Percentiles rank a stretch among this genome's conserved stretches.
These are phyloP conservation scores for Cassiopea andromeda DNA, from an alignment of 30 jellyfish, hydroid and myxozoan genomes.

Conservation along the genomic window DNA sequence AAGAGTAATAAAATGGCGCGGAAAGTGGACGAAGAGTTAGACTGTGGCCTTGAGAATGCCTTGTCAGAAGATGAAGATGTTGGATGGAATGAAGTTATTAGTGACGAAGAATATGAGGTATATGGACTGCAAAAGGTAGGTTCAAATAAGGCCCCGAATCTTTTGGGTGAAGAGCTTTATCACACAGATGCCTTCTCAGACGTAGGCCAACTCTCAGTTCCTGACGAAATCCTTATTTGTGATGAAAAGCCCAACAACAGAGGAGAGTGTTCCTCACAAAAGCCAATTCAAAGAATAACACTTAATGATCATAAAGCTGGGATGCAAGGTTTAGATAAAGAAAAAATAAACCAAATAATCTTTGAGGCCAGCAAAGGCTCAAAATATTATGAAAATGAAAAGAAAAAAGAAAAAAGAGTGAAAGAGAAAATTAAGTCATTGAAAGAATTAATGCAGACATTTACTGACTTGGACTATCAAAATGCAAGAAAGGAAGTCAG, in stretches of 20 bases:
- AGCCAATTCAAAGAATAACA: conserved; percentile 75
- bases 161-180: not conserved
- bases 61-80: conserved; percentile 17
- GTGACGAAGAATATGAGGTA: not conserved
- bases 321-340: conserved; percentile 92
- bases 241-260: not conserved
- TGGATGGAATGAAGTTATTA: conserved; percentile 18
- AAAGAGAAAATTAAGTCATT: conserved; percentile 49
- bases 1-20: not conserved
- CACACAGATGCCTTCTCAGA: not conserved
- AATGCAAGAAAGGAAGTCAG: conserved; percentile 69
- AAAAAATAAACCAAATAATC: conserved; percentile 77
- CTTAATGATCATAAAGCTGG: conserved; percentile 97
- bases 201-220: not conserved
- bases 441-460: conserved; percentile 35
- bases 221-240: not conserved
- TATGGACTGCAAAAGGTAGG: not conserved
- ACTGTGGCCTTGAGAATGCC: not conserved
- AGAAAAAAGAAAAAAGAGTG: conserved; percentile 79
- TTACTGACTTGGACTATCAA: conserved; percentile 58
- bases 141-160: too few relatives aligned
- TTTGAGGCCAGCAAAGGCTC: conserved; percentile 98
- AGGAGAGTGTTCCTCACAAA: conserved; percentile 4
- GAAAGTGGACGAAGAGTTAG: conserved; percentile 2
- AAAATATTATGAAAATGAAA: conserved; percentile 87